A percentile compares a stretch with the other conserved stretches of the same genome.
These are phyloP conservation scores for Avahi laniger DNA, from an alignment of 2,797 vertebrate genomes.

Conservation along the genomic window DNA sequence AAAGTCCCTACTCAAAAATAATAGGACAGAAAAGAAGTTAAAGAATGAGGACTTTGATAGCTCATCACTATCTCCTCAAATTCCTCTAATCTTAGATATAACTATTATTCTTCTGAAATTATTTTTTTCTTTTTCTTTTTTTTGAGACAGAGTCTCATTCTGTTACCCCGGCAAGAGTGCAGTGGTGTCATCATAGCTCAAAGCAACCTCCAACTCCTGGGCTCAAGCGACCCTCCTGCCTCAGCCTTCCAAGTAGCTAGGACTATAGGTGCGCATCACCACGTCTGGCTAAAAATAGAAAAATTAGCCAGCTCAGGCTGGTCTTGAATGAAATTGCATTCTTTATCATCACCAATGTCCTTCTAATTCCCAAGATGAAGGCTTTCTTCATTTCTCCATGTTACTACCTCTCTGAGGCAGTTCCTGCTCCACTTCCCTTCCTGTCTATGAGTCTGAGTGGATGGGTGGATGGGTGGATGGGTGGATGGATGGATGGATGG, in stretches of 20 bases:
- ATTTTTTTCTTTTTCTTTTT: background rate
- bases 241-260: too few relatives aligned
- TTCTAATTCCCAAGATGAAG: background rate
- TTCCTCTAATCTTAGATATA: background rate
- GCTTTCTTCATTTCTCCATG: background rate
- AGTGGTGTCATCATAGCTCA: too few relatives aligned
- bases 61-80: background rate
- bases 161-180: too few relatives aligned
- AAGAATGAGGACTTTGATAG: background rate
- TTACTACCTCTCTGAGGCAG: background rate
- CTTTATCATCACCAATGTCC: background rate
- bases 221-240: too few relatives aligned
- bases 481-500: accelerated
- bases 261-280: too few relatives aligned
- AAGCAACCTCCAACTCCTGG: too few relatives aligned
- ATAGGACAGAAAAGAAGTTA: background rate
- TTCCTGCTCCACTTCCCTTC: background rate
- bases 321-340: too few relatives aligned
- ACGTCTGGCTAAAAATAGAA: too few relatives aligned
- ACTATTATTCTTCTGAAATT: background rate
- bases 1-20: background rate
- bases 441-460: background rate
- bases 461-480: background rate
- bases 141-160: too few relatives aligned
- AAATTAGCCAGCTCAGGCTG: too few relatives aligned